Base-by-base conservation (phyloP, 30 jellyfish, hydroid and myxozoan genomes). In the Nemopilema nomurai region DNA sequence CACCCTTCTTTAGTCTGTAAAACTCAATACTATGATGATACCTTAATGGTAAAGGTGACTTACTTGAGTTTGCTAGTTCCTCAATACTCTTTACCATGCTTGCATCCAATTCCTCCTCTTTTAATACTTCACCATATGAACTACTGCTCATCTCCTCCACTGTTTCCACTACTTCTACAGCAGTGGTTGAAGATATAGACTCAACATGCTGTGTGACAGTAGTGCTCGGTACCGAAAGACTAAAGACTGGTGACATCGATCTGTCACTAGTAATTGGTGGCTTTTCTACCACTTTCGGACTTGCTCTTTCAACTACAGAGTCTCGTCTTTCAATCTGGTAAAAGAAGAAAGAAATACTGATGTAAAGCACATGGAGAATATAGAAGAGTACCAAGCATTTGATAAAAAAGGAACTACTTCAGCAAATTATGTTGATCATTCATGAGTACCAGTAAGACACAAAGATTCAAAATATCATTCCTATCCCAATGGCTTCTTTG, bases 131-230 rank as follows among this genome's bases (percentile, higher is more conserved):
- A 21, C 76, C 77, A 71, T 68, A 71, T 7, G 87, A 76, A 24
- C 96, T 71, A 63, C 96, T 87, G 52, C 96, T 79, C 76, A 87
- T 41, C 64, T 92, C 98, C 52, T 84, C 95, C 28, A 92, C 95
- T 18, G 98, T 86, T 64, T 92, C 98, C 41, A 80, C 97, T 29
- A 82, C 89, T 28, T 81, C 91, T 24, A 91, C 51, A 0, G 96
- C 65, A 7, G 88, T 24, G n/a, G 96, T 32, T 57, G 62, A 77
- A 0, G 89, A 22, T 25, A 65, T 31, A 67, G 96, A 62, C 0
- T 87, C 96, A 69, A 49, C 71, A 0, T 86, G 67, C 62, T 87
- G 84, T 62, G 89, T 20, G 7, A 62, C 66, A 1, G 87, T 6
- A 24, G 83, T 21, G 50, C 82, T 63, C 1, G 93, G 8, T 0